Conservation (phyloP, 2,113 vertebrate genomes). For the Catharus minimus region DNA sequence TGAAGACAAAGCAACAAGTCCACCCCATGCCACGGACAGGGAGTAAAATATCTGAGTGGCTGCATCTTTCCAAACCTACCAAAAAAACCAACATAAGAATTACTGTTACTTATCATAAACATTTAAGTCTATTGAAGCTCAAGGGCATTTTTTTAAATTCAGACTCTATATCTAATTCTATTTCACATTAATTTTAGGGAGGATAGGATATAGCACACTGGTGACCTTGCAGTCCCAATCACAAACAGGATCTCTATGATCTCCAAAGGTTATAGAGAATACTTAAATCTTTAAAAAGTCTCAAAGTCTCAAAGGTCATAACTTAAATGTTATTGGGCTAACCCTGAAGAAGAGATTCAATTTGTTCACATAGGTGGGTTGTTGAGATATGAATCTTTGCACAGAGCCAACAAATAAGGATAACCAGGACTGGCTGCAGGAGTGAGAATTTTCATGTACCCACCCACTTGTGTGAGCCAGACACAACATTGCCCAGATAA, state of each 20-base stretch:
- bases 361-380: neutral
- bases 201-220: rapidly evolving
- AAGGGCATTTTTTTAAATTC: neutral
- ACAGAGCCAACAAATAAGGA: neutral
- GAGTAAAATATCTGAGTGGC: slow-evolving; percentile 96
- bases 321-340: neutral
- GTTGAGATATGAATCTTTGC: neutral
- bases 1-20: slow-evolving; percentile 89
- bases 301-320: neutral
- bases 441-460: neutral
- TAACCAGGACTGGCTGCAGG: neutral
- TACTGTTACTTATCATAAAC: neutral
- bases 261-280: neutral
- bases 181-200: neutral
- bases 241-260: neutral
- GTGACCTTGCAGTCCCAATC: neutral
- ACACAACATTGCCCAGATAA: neutral
- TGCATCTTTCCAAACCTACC: slow-evolving; percentile 95
- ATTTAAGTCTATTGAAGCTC: neutral
- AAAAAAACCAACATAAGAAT: neutral
- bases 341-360: neutral
- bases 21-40: slow-evolving; percentile 89
- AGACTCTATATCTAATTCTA: neutral
- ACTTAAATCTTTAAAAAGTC: neutral
- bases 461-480: neutral